Conservation (phyloP, 64 coral and sea anemone species). For the Trachythela sp. region DNA sequence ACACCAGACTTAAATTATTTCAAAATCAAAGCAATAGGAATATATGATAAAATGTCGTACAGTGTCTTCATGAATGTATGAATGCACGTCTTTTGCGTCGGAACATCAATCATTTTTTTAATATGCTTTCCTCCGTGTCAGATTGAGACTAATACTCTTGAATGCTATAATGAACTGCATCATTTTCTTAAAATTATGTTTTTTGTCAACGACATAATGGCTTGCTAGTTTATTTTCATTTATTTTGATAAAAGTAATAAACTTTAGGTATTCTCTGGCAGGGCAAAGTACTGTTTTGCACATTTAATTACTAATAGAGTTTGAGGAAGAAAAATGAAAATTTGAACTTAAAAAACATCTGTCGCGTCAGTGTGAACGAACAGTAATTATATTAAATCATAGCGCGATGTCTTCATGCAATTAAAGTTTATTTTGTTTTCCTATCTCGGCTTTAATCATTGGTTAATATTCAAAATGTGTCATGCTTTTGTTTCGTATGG, state of each 20-base stretch:
- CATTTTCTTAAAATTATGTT: background rate
- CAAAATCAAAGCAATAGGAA: too few relatives aligned
- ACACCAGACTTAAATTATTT: background rate
- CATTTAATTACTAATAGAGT: background rate
- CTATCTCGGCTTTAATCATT: slow-evolving; percentile 20
- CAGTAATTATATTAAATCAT: slow-evolving; percentile 33
- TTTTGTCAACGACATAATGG: background rate
- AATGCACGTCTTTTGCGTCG: background rate
- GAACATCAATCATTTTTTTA: background rate
- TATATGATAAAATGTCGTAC: background rate
- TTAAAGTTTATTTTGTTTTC: slow-evolving; percentile 30
- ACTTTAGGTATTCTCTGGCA: background rate
- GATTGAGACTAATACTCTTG: background rate
- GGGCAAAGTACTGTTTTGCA: background rate
- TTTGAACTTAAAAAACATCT: background rate
- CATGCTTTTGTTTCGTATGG: slow-evolving; percentile 20
- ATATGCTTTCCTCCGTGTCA: background rate
- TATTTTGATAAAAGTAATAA: background rate
- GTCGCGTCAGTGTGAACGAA: slow-evolving; percentile 17
- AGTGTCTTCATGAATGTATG: background rate
- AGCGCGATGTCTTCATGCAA: slow-evolving; percentile 23
- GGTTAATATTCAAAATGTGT: slow-evolving; percentile 28
- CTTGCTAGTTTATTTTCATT: background rate
- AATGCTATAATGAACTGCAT: background rate
- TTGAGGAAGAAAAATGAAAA: background rate